phyloP scores from a whole-genome alignment of 1,140 invertebrate species.

The Orchesella cincta region DNA sequence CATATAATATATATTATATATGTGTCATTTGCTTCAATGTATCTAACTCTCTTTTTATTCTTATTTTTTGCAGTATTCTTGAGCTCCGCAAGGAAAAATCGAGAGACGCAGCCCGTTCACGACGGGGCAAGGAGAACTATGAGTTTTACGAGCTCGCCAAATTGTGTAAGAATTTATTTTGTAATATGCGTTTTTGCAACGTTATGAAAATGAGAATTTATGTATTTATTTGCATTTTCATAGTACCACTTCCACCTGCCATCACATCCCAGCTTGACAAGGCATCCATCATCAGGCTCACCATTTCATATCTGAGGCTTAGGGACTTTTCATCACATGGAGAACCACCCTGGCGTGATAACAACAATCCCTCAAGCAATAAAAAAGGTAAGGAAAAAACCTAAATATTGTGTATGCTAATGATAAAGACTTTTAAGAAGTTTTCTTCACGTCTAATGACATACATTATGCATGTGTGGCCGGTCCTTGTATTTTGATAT shows the following conservation, averaged over 20 bases:
- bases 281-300: constrained; percentile 96
- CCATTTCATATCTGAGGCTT: constrained; percentile 94
- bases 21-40: neutral
- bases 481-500: too few species aligned
- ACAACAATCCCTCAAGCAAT: constrained; percentile 67
- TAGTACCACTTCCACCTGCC: constrained; percentile 88
- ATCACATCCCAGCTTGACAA: constrained; percentile 98
- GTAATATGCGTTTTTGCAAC: neutral
- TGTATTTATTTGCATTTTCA: constrained; percentile 66
- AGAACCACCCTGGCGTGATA: constrained; percentile 88
- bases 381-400: constrained; percentile 89
- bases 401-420: too few species aligned
- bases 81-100: constrained; percentile 96
- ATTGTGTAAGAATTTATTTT: too few species aligned
- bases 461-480: neutral
- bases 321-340: constrained; percentile 92
- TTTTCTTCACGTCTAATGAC: neutral
- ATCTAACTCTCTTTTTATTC: constrained; percentile 3
- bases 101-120: constrained; percentile 88
- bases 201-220: neutral
- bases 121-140: constrained; percentile 95
- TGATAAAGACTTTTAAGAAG: too few species aligned
- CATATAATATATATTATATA: neutral
- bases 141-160: constrained; percentile 98
- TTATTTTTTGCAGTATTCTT: constrained; percentile 78